Percentiles rank a stretch among this genome's conserved stretches.
Conservation (phyloP, 2,113 vertebrate genomes). For the Pantherophis guttatus region DNA sequence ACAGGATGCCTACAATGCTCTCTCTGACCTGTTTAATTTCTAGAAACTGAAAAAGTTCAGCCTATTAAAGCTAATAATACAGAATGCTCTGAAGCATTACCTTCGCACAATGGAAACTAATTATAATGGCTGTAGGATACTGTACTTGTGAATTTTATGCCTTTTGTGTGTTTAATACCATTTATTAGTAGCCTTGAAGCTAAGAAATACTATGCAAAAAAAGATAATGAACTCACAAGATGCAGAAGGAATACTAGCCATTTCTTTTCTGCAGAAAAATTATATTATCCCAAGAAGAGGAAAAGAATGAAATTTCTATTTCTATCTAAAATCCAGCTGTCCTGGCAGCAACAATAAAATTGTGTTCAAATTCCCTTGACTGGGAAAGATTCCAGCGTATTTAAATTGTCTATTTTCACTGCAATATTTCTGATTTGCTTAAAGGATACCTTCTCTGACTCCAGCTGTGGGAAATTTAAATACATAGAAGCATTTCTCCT, state of each 20-base stretch:
- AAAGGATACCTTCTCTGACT: conserved; percentile 50
- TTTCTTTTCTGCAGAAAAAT: conserved; percentile 48
- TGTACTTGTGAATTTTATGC: conserved; percentile 1
- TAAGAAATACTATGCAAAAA: conserved; percentile 23
- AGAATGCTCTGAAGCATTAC: background rate
- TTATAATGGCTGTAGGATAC: conserved; percentile 3
- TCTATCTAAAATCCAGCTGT: conserved; percentile 49
- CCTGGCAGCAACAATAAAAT: conserved; percentile 50
- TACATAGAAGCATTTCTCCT: conserved; percentile 47
- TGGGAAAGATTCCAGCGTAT: conserved; percentile 41
- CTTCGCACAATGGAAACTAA: conserved; percentile 15
- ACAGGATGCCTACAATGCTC: background rate
- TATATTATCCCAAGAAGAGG: conserved; percentile 54
- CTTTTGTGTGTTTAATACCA: conserved; percentile 17
- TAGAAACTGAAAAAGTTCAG: conserved; percentile 4
- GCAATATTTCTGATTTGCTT: conserved; percentile 59
- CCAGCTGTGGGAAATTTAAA: conserved; percentile 50
- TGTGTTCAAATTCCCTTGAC: conserved; percentile 48
- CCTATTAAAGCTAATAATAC: background rate
- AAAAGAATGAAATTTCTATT: conserved; percentile 45
- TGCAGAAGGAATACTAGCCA: conserved; percentile 34
- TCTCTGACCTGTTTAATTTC: conserved; percentile 17
- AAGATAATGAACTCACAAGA: conserved; percentile 23
- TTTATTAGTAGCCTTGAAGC: conserved; percentile 30
- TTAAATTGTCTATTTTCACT: conserved; percentile 50